Base-by-base conservation (phyloP, 2,797 vertebrate genomes). In the Percopsis omiscomaycus region DNA sequence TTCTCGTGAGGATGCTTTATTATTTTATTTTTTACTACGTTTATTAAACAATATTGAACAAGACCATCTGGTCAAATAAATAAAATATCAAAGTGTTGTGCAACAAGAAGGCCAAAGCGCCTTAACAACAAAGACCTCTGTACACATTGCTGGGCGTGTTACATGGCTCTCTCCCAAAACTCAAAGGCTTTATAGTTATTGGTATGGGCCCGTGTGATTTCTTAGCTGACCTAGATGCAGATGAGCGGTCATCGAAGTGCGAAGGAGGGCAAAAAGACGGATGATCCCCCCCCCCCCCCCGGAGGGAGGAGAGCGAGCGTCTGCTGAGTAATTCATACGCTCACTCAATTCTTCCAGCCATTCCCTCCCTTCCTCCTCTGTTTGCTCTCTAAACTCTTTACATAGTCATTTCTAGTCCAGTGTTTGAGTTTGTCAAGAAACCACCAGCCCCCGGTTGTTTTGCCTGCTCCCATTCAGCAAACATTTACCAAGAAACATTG, bases 211-310 rank as follows among this genome's bases (percentile, higher is more conserved):
- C 69, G 57, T 74, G 74, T 77, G 84, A 55, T 77, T 63, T 70
- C 74, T 80, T 64, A 57, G 68, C 68, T 86, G 89, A 87, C 81
- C 88, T 88, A 80, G 84, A 91, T 88, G 79, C 66, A 82, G 82
- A 87, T 78, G 77, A 73, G 74, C 58, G 71, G 73, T 82, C 78
- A 67, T 16, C 66, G 57, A 74, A 74, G 69, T 71, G 61, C 74
- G 80, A 89, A 87, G 68, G 77, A 89, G 88, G 79, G 65, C 86
- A 86, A 75, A 74, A 87, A 91, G 90, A 92, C 56, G 59, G 79
- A 91, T 88, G 84, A 79, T 81, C 79, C 68, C 73, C 70, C 84
- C 88, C 89, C 89, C 82, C 75, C 87, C 78, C 76, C 77, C 83
- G 68, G 44, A 47, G 42, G 55, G n/a, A 3, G 37, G 55, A 46